These are phyloP conservation scores for Anoplius nigerrimus DNA, from an alignment of 2,888 invertebrate genomes.

Conservation along the genomic window DNA sequence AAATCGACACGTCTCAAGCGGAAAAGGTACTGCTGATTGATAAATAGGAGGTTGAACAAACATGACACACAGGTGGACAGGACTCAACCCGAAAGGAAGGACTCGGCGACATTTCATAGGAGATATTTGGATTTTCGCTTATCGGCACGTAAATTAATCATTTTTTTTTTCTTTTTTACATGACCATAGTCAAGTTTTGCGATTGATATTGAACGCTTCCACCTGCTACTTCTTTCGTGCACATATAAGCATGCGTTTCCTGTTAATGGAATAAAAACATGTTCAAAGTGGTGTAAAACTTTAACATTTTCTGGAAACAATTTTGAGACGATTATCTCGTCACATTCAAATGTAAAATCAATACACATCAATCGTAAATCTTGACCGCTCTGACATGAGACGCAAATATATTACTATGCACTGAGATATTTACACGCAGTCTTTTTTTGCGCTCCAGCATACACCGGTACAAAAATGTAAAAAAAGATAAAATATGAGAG, in stretches of 20 bases:
- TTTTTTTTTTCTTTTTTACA: slow-evolving; percentile 21
- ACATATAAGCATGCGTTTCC: too few relatives aligned
- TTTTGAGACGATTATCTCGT: neutral
- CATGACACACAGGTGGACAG: too few relatives aligned
- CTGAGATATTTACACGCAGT: slow-evolving; percentile 60
- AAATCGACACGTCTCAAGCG: neutral
- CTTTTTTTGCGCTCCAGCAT: slow-evolving; percentile 34
- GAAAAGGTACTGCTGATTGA: neutral
- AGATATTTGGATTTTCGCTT: slow-evolving; percentile 50
- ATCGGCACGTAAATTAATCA: slow-evolving; percentile 27
- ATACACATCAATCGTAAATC: neutral
- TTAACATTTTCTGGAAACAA: too few relatives aligned
- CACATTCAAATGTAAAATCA: slow-evolving; percentile 1
- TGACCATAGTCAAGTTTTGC: slow-evolving; percentile 12
- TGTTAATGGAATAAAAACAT: too few relatives aligned
- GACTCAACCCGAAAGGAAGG: too few relatives aligned
- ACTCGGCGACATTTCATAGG: slow-evolving; percentile 41
- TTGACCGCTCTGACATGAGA: slow-evolving; percentile 19
- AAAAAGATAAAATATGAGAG: slow-evolving; percentile 6
- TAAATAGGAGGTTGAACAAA: too few relatives aligned
- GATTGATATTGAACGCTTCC: slow-evolving; percentile 19
- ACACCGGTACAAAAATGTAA: too few relatives aligned
- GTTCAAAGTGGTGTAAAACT: too few relatives aligned
- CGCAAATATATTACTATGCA: slow-evolving; percentile 56
- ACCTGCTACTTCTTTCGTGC: too few relatives aligned